Conservation (phyloP, 2,797 vertebrate genomes). For the Steatocranus sp. region DNA sequence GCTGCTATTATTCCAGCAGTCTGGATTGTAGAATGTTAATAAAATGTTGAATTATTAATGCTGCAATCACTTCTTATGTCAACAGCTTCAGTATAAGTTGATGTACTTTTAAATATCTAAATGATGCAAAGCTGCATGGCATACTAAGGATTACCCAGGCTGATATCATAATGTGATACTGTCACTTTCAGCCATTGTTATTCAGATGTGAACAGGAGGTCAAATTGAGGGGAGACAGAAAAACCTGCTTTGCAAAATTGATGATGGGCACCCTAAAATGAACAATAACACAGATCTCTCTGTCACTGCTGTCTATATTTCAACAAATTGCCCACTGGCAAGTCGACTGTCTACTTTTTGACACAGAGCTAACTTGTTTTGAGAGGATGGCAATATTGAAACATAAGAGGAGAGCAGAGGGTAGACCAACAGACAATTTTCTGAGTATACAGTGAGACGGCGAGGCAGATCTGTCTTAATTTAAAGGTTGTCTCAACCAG, state of each 20-base stretch:
- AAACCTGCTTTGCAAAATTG: constrained; percentile 36
- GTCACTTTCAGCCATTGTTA: constrained; percentile 14
- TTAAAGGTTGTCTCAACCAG: constrained; percentile 56
- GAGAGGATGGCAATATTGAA: constrained; percentile 50
- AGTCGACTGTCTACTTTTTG: constrained; percentile 7
- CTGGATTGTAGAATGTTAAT: neutral
- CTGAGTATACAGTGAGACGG: constrained; percentile 35
- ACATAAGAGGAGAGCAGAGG: neutral
- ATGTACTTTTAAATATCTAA: neutral
- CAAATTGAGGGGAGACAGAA: constrained; percentile 10
- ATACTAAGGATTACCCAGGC: neutral
- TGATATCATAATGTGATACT: neutral
- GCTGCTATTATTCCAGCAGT: neutral
- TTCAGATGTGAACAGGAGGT: constrained; percentile 15
- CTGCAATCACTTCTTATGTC: neutral
- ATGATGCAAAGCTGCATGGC: neutral
- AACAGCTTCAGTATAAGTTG: neutral
- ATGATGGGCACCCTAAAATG: constrained; percentile 24
- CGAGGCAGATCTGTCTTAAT: constrained; percentile 58
- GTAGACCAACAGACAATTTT: constrained; percentile 36
- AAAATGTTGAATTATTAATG: constrained; percentile 3
- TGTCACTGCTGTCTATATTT: constrained; percentile 5
- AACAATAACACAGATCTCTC: neutral
- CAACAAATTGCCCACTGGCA: constrained; percentile 16
- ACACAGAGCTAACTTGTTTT: constrained; percentile 43